phyloP scores from a whole-genome alignment of 2,797 vertebrate genomes.

The Sebastolobus alascanus region DNA sequence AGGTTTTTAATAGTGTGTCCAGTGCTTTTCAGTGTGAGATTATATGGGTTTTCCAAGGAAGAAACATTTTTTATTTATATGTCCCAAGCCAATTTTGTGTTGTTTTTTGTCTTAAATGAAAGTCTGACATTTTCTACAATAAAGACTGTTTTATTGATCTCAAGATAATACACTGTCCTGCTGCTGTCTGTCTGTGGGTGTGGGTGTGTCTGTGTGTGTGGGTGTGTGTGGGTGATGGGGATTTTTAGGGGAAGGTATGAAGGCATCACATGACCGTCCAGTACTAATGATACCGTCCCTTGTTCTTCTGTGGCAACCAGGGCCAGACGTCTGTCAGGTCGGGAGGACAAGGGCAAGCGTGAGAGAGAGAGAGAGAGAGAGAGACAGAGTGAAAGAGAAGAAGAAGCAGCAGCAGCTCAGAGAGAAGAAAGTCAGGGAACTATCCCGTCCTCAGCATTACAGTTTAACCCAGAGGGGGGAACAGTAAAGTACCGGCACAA shows the following conservation, averaged over 20 bases:
- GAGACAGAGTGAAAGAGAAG: constrained; percentile 34
- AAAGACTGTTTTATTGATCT: constrained; percentile 73
- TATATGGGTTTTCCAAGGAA: constrained; percentile 54
- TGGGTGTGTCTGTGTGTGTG: not conserved
- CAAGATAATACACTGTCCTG: constrained; percentile 6
- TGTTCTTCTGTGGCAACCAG: constrained; percentile 68
- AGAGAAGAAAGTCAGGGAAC: constrained; percentile 33
- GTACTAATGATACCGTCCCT: constrained; percentile 76
- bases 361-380: constrained; percentile 28
- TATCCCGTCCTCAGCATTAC: not conserved
- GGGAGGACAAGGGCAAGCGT: constrained; percentile 72
- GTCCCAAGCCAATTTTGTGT: constrained; percentile 52
- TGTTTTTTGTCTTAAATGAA: constrained; percentile 46
- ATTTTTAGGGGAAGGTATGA: constrained; percentile 28
- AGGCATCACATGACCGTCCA: constrained; percentile 79
- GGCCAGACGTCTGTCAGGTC: constrained; percentile 73
- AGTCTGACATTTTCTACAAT: constrained; percentile 75
- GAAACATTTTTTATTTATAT: constrained; percentile 80
- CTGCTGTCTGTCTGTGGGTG: not conserved
- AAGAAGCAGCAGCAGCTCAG: not conserved
- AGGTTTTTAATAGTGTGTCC: constrained; percentile 12
- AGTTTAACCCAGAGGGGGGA: constrained; percentile 15
- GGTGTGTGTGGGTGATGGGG: constrained; percentile 9
- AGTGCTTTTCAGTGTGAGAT: constrained; percentile 32
- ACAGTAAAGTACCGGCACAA: constrained; percentile 36